Conservation (phyloP, 2,113 vertebrate genomes). For the Trinectes maculatus region DNA sequence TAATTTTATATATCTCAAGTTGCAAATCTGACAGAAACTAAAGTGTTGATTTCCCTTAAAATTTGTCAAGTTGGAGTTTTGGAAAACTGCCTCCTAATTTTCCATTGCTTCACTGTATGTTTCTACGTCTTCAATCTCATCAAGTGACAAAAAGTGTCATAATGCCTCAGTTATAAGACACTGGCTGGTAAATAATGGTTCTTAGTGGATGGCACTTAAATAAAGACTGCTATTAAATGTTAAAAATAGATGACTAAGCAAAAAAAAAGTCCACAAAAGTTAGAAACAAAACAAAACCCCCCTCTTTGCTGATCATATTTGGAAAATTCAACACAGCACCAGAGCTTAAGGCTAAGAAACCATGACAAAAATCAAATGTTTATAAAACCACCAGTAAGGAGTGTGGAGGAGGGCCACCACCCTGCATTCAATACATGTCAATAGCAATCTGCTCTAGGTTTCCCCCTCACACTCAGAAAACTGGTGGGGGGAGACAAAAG, state of each 20-base stretch:
- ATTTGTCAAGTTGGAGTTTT: background rate
- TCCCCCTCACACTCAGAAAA: conserved; percentile 33
- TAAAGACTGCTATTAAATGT: background rate
- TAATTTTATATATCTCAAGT: background rate
- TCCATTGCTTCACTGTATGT: background rate
- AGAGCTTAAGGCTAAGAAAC: background rate
- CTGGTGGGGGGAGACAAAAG: conserved; percentile 79
- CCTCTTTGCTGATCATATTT: background rate
- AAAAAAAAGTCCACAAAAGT: background rate
- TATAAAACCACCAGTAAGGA: conserved; percentile 31
- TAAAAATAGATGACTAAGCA: background rate
- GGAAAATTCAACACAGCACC: background rate
- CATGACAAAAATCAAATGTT: background rate
- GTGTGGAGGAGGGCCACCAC: conserved; percentile 46
- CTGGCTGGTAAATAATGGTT: background rate
- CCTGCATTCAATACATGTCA: conserved; percentile 67
- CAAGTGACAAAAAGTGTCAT: background rate
- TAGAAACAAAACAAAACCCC: background rate
- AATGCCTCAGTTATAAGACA: background rate
- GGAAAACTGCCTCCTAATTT: background rate
- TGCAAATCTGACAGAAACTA: background rate
- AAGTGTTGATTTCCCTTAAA: background rate
- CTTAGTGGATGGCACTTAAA: background rate
- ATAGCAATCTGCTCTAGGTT: conserved; percentile 72
- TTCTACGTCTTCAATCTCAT: background rate